These are phyloP conservation scores for Drosophila paramelanica DNA, from an alignment of 2,888 invertebrate genomes.

Conservation along the genomic window DNA sequence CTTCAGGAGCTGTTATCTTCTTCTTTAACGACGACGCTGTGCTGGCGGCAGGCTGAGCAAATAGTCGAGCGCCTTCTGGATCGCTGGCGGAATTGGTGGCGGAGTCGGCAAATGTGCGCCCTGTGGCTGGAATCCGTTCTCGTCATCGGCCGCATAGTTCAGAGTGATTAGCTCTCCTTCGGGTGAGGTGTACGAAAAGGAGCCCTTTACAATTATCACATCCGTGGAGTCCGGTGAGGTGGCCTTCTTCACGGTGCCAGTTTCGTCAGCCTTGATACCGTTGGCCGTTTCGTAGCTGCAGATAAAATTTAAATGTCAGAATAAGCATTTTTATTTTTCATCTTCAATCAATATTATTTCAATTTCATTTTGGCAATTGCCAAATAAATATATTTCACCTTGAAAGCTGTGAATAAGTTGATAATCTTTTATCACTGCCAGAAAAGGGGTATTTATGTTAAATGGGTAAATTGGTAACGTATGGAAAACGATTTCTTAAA, in stretches of 20 bases:
- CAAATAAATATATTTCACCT: constrained; percentile 52
- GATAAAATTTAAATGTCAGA: constrained; percentile 7
- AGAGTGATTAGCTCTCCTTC: constrained; percentile 90
- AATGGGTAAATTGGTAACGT: neutral
- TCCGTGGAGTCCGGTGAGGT: constrained; percentile 88
- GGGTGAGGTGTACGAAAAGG: constrained; percentile 89
- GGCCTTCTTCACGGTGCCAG: constrained; percentile 91
- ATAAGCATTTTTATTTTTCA: neutral
- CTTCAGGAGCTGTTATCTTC: constrained; percentile 35
- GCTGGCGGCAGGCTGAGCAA: constrained; percentile 88
- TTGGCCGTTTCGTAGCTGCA: constrained; percentile 92
- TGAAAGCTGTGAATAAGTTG: constrained; percentile 47
- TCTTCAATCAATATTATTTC: too few species aligned
- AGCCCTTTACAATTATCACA: constrained; percentile 89
- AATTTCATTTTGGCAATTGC: constrained; percentile 17
- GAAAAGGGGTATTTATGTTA: neutral
- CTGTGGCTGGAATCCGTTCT: constrained; percentile 87
- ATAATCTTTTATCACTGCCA: constrained; percentile 7
- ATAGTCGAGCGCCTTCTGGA: constrained; percentile 90
- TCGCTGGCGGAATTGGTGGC: constrained; percentile 91
- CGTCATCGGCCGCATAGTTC: constrained; percentile 90
- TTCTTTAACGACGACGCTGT: constrained; percentile 81
- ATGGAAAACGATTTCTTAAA: neutral
- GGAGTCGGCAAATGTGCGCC: constrained; percentile 91
- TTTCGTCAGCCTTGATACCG: constrained; percentile 92